These are phyloP conservation scores for Rynchops niger DNA, from an alignment of 2,113 vertebrate species.

Conservation along the genomic window DNA sequence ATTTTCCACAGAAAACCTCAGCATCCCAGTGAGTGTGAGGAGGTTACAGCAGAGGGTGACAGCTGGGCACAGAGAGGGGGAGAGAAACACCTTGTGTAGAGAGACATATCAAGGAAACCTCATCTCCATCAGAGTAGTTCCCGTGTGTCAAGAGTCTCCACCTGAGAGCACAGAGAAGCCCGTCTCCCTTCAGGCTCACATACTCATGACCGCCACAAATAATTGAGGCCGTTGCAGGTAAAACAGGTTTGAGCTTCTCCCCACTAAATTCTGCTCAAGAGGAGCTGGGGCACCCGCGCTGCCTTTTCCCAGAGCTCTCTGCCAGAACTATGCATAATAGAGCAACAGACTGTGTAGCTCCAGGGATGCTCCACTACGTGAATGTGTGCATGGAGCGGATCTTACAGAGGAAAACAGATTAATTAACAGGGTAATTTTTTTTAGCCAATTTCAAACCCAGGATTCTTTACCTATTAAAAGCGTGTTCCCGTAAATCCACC, in stretches of 20 bases:
- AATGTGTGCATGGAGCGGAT: too few relatives aligned
- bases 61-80: not conserved
- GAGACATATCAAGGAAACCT: not conserved
- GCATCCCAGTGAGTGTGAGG: too few relatives aligned
- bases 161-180: not conserved
- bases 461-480: too few relatives aligned
- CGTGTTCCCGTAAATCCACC: too few relatives aligned
- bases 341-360: not conserved
- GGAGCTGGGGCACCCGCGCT: too few relatives aligned
- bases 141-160: not conserved
- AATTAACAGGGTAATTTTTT: too few relatives aligned
- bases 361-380: accelerated
- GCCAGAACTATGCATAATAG: not conserved
- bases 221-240: accelerated
- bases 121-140: too few relatives aligned
- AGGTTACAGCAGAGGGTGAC: not conserved
- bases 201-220: accelerated
- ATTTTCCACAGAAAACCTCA: not conserved
- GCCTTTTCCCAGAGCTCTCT: not conserved
- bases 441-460: not conserved
- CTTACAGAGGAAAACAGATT: too few relatives aligned
- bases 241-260: not conserved
- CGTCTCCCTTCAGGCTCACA: accelerated
- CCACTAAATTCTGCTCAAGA: accelerated
- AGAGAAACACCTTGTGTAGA: accelerated